Conservation (phyloP, 2,113 vertebrate species). For the Rhynchomys soricoides region DNA sequence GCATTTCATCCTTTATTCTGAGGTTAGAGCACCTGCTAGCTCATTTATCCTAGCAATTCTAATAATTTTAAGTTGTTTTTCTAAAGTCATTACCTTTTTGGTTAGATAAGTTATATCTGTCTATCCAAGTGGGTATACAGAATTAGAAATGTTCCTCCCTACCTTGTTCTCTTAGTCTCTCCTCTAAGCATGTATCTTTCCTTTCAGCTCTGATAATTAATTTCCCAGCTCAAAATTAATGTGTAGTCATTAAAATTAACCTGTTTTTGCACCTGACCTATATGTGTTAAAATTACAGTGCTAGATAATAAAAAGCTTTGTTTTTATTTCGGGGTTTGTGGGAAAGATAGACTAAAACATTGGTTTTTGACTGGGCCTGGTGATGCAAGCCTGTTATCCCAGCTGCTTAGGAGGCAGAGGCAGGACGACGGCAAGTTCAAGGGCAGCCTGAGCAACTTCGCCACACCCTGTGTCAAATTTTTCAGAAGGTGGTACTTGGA, state of each 20-base stretch:
- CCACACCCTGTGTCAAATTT: neutral
- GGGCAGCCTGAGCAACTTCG: neutral
- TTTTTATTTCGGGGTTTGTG: conserved; percentile 30
- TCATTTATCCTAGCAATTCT: conserved; percentile 47
- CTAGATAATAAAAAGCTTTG: conserved; percentile 13
- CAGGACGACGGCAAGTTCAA: neutral
- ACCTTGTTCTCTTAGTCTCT: neutral
- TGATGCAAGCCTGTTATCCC: neutral
- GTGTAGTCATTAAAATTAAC: neutral
- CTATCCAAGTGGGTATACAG: neutral
- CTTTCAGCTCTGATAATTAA: neutral
- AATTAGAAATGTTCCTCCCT: neutral
- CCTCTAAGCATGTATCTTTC: neutral
- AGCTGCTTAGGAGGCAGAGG: neutral
- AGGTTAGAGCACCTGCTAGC: neutral
- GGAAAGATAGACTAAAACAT: neutral
- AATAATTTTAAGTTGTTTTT: conserved; percentile 56
- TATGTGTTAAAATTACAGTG: neutral
- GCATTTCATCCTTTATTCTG: conserved; percentile 33
- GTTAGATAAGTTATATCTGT: conserved; percentile 23
- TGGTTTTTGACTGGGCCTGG: neutral
- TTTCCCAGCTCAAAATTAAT: neutral
- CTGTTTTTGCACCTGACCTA: neutral
- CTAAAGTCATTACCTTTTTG: conserved; percentile 27
- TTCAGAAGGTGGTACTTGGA: neutral